Evolutionary conservation across 2,797 vertebrate species (phyloP), one percentile per base, ranked within the genome.

Genomic region (Ambastaia sidthimunki): DNA sequence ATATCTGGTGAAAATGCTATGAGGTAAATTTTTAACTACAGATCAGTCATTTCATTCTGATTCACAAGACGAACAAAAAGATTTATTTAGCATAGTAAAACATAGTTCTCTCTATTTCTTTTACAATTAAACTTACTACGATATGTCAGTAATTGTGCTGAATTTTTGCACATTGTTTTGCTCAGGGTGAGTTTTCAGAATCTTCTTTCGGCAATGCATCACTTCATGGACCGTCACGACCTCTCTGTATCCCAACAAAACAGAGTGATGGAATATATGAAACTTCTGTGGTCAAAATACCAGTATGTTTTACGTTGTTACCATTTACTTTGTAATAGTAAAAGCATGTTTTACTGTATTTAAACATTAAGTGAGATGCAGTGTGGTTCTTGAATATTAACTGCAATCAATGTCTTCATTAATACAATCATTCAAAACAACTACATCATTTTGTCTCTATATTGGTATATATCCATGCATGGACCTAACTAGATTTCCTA

Each of bases 211-310:
- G 79, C 76, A 57, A 78, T 79, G 71, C 67, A 4, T 37, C 52
- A 74, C 6, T 85, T 83, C 44, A 85, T 85, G 84, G 37, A 68
- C 13, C 41, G n/a, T 25, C 81, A 85, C n/a, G 50, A 79, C 15
- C 25, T 85, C 11, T 76, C 25, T 59, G 4, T 37, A 63, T 85
- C 79, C 10, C 79, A 81, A 44, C 67, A 83, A 73, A 71, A 67
- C 13, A 79, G 84, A 70, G 75, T 85, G 13, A 73, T 55, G 18
- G 76, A 85, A 25, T 85, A 85, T 55, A 78, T 85, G 78, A 76
- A 57, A 71, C 82, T 83, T 19, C 71, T 85, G 41, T 85, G 82
- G 84, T 28, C 75, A 41, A 83, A 75, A 65, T 85, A 83, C 41
- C 59, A 79, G 84, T 85, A 68, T 71, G 84, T 74, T 52, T n/a